A percentile compares a stretch with the other conserved stretches of the same genome.
phyloP scores from a whole-genome alignment of 2,888 invertebrate species.

The Crioceris asparagi region DNA sequence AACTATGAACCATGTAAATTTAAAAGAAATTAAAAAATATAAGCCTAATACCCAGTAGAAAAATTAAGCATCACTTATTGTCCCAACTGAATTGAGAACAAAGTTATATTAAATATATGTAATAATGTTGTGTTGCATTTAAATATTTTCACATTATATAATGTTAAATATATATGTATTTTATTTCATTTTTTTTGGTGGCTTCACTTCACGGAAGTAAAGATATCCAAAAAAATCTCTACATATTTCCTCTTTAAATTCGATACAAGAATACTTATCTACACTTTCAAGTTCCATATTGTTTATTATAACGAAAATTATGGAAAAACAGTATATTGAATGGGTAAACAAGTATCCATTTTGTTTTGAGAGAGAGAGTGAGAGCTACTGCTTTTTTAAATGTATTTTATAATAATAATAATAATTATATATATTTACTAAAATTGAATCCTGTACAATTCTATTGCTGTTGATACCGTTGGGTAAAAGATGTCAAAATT shows the following conservation, averaged over 20 bases:
- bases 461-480: neutral
- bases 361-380: neutral
- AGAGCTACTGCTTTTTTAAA: neutral
- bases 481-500: constrained; percentile 2
- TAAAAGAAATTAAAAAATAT: neutral
- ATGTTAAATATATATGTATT: neutral
- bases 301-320: constrained; percentile 7
- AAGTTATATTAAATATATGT: no score
- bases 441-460: neutral
- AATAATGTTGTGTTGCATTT: neutral
- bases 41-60: no score
- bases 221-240: constrained; percentile 17
- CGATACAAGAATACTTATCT: constrained; percentile 35
- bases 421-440: neutral
- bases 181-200: constrained; percentile 8
- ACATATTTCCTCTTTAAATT: constrained; percentile 30
- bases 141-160: neutral
- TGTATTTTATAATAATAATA: neutral
- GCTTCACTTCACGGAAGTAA: constrained; percentile 32
- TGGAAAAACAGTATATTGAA: neutral
- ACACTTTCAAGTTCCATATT: constrained; percentile 9
- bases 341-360: no score
- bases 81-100: neutral
- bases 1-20: constrained; percentile 1
- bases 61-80: neutral